phyloP scores from a whole-genome alignment of 2,888 invertebrate genomes.

The Phania funesta region DNA sequence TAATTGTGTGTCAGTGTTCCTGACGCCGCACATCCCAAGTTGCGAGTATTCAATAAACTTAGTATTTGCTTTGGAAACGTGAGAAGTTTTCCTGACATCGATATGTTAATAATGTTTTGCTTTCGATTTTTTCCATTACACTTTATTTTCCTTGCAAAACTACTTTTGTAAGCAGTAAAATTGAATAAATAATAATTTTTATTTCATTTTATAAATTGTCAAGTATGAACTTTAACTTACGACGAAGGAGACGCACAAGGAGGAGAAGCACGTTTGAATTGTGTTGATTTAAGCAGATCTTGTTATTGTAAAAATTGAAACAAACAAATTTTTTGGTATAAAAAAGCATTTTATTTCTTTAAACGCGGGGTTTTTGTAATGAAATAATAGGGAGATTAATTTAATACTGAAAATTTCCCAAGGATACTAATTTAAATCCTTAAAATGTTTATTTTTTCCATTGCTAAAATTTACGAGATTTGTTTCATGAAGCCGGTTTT shows the following conservation, averaged over 20 bases:
- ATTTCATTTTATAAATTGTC: not conserved
- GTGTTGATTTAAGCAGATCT: not conserved
- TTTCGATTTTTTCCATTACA: not conserved
- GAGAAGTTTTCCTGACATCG: conserved; percentile 58
- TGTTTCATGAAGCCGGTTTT: too few species aligned
- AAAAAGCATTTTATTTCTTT: too few species aligned
- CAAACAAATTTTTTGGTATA: too few species aligned
- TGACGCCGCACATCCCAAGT: not conserved
- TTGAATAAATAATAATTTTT: conserved; percentile 28
- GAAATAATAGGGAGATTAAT: too few species aligned
- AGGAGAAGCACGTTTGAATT: not conserved
- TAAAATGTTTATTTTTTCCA: too few species aligned
- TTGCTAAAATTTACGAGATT: too few species aligned
- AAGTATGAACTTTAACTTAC: not conserved
- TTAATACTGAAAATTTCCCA: too few species aligned
- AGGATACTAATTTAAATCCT: too few species aligned
- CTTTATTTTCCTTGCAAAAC: not conserved
- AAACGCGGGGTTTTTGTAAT: too few species aligned
- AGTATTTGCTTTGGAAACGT: conserved; percentile 57
- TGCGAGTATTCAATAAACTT: conserved; percentile 43
- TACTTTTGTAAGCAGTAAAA: conserved; percentile 28
- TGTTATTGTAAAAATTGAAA: too few species aligned
- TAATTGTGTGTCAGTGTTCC: not conserved
- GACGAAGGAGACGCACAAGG: too few species aligned
- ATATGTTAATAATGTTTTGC: conserved; percentile 56